These are phyloP conservation scores for human DNA, from an alignment of 2,113 vertebrate species.

Conservation along the genomic window DNA sequence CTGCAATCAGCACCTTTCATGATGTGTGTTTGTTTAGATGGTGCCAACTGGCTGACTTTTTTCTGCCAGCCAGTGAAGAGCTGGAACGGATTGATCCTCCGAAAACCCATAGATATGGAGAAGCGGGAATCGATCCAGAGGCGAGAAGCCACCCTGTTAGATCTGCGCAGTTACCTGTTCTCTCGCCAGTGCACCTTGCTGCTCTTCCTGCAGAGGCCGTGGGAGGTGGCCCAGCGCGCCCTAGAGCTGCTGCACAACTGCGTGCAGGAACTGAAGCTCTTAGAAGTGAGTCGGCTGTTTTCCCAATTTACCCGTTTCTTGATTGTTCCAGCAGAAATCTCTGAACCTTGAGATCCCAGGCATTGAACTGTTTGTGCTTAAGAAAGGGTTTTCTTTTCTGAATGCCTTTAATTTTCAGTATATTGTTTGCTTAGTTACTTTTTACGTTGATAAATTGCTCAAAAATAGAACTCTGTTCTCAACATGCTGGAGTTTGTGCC, in stretches of 20 bases:
- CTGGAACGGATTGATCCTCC: slow-evolving; percentile 95
- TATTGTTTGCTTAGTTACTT: background rate
- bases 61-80: slow-evolving; percentile 96
- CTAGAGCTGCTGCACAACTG: slow-evolving; percentile 98
- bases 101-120: slow-evolving; percentile 98
- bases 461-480: background rate
- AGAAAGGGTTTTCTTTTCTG: background rate
- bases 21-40: slow-evolving; percentile 87
- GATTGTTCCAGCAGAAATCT: background rate
- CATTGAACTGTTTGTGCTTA: background rate
- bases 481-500: rapidly evolving
- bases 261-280: slow-evolving; percentile 94
- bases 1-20: background rate
- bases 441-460: background rate
- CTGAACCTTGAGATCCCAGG: background rate
- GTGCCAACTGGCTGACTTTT: slow-evolving; percentile 96
- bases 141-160: slow-evolving; percentile 93
- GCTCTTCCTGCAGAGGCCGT: slow-evolving; percentile 96
- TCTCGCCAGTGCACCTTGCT: slow-evolving; percentile 97
- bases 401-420: background rate
- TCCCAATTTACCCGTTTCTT: background rate
- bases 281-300: slow-evolving; percentile 89
- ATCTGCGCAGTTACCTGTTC: slow-evolving; percentile 98
- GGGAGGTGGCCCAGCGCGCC: slow-evolving; percentile 96
- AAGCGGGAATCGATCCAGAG: slow-evolving; percentile 95